phyloP scores from a whole-genome alignment of 2,888 invertebrate species.

The Athalia cordata region DNA sequence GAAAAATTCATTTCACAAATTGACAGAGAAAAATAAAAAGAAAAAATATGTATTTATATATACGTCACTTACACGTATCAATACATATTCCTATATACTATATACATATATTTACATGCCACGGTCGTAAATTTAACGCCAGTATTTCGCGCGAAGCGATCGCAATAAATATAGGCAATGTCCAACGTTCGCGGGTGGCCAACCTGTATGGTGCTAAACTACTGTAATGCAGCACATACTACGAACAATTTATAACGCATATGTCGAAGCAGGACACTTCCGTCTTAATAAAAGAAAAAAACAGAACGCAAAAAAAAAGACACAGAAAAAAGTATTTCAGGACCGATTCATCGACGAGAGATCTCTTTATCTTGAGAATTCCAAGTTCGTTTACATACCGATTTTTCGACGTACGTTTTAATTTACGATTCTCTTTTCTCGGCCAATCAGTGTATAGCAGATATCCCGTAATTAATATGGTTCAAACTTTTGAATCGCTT shows the following conservation, averaged over 20 bases:
- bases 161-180: slow-evolving; percentile 69
- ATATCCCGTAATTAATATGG: no score
- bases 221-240: slow-evolving; percentile 24
- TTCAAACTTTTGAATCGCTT: no score
- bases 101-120: slow-evolving; percentile 27
- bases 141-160: slow-evolving; percentile 68
- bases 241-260: slow-evolving; percentile 28
- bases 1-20: slow-evolving; percentile 16
- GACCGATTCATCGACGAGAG: no score
- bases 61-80: no score
- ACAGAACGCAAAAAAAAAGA: neutral
- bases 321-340: no score
- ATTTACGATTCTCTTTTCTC: no score
- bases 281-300: neutral
- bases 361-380: no score
- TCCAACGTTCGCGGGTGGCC: slow-evolving; percentile 23
- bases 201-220: slow-evolving; percentile 14
- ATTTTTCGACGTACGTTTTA: no score
- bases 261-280: neutral
- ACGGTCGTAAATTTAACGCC: slow-evolving; percentile 67
- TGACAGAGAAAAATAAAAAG: slow-evolving; percentile 2
- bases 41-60: neutral
- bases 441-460: no score
- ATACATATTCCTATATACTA: neutral
- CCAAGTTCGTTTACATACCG: no score